A percentile compares a stretch with the other conserved stretches of the same genome.
Conservation (phyloP, 2,113 vertebrate species). For the Thalassarche chlororhynchos region DNA sequence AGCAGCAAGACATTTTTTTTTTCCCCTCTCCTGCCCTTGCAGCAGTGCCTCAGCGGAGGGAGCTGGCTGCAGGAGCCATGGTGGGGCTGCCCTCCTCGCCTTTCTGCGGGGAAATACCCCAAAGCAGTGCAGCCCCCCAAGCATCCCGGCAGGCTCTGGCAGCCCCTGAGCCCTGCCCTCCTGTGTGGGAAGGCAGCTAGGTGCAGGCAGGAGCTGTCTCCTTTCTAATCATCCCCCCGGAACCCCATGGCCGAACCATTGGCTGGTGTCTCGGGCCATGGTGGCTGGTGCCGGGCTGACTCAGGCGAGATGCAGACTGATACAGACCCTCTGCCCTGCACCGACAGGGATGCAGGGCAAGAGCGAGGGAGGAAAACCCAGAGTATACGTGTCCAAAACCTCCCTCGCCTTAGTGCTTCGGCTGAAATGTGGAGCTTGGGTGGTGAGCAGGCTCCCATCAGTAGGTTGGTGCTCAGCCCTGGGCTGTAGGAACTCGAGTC, state of each 20-base stretch:
- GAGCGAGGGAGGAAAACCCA: background rate
- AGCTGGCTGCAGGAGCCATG: background rate
- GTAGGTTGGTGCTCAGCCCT: background rate
- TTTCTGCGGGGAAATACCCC: background rate
- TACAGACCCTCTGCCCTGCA: background rate
- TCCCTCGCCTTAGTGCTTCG: background rate
- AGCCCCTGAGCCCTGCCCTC: background rate
- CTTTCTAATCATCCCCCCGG: background rate
- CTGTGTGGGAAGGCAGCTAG: background rate
- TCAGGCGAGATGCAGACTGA: constrained; percentile 16
- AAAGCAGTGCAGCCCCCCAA: background rate
- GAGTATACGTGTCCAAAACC: background rate
- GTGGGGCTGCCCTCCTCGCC: background rate
- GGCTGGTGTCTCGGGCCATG: background rate
- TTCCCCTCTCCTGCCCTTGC: background rate
- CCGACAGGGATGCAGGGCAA: background rate
- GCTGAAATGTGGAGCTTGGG: background rate
- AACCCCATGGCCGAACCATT: background rate
- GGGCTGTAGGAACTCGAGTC: background rate
- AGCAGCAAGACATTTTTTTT: background rate
- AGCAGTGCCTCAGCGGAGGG: background rate
- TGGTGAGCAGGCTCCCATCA: background rate
- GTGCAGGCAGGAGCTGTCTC: constrained; percentile 5
- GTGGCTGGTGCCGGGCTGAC: background rate
- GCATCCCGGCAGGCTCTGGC: background rate